These are phyloP conservation scores for Poecilia wingei DNA, from an alignment of 2,797 vertebrate genomes.

Conservation along the genomic window DNA sequence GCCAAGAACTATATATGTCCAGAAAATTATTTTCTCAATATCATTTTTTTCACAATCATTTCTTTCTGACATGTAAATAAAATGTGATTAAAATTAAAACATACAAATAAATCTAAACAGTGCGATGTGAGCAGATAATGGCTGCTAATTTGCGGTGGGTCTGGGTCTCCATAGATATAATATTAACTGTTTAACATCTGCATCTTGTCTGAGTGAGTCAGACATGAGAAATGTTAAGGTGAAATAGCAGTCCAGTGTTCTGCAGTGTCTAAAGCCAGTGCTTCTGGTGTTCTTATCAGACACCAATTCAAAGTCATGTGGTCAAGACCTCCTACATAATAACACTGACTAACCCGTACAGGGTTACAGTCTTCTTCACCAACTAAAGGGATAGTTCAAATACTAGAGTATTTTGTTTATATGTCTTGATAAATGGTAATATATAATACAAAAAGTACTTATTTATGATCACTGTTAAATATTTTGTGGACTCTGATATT, in stretches of 20 bases:
- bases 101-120: neutral
- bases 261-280: neutral
- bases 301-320: neutral
- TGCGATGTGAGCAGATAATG: neutral
- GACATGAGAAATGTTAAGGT: neutral
- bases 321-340: neutral
- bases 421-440: neutral
- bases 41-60: neutral
- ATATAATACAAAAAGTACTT: neutral
- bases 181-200: neutral
- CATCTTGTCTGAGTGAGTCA: neutral
- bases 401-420: neutral
- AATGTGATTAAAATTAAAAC: neutral
- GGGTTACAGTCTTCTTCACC: neutral
- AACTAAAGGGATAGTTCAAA: neutral
- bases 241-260: neutral
- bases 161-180: neutral
- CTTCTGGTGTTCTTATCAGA: neutral
- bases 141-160: neutral
- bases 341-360: neutral
- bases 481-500: neutral
- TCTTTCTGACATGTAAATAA: neutral
- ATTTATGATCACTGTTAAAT: neutral
- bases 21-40: neutral
- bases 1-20: neutral